A percentile compares a stretch with the other conserved stretches of the same genome.
These are phyloP conservation scores for Lasioglossum lativentre DNA, from an alignment of 2,888 invertebrate species.

Conservation along the genomic window DNA sequence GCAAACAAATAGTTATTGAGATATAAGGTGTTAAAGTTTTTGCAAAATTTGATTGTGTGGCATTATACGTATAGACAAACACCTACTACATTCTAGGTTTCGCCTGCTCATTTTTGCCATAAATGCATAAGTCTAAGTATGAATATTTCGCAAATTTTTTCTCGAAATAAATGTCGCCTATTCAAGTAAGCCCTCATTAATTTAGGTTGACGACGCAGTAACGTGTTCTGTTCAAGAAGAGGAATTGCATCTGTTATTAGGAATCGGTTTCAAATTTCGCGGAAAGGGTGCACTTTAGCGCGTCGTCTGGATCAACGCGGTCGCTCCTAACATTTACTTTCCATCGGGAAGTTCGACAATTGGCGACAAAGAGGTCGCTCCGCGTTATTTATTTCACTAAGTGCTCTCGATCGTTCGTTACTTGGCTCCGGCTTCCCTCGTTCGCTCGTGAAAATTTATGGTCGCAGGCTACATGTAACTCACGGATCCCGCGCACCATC, in stretches of 20 bases:
- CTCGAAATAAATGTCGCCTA: background rate
- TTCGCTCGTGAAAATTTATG: conserved; percentile 75
- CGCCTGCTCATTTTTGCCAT: too few species aligned
- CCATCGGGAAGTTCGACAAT: conserved; percentile 80
- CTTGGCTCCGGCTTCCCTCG: conserved; percentile 75
- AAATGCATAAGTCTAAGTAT: background rate
- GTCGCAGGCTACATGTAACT: conserved; percentile 69
- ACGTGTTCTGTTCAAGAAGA: conserved; percentile 1
- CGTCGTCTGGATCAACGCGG: conserved; percentile 71
- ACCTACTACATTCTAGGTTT: too few species aligned
- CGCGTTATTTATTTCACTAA: conserved; percentile 82
- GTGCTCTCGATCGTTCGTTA: conserved; percentile 79
- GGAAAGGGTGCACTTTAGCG: conserved; percentile 67
- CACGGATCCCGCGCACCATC: conserved; percentile 53
- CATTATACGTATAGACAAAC: too few species aligned
- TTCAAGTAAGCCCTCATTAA: conserved; percentile 9
- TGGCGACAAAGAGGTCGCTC: conserved; percentile 81
- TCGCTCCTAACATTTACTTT: conserved; percentile 70
- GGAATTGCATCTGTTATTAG: conserved; percentile 72
- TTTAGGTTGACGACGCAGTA: conserved; percentile 15
- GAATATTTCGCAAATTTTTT: background rate
- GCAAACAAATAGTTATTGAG: too few species aligned
- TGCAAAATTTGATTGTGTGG: too few species aligned
- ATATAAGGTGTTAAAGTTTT: too few species aligned
- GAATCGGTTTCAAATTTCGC: conserved; percentile 72